phyloP scores from a whole-genome alignment of 2,888 invertebrate genomes.

The Meliscaeva auricollis region DNA sequence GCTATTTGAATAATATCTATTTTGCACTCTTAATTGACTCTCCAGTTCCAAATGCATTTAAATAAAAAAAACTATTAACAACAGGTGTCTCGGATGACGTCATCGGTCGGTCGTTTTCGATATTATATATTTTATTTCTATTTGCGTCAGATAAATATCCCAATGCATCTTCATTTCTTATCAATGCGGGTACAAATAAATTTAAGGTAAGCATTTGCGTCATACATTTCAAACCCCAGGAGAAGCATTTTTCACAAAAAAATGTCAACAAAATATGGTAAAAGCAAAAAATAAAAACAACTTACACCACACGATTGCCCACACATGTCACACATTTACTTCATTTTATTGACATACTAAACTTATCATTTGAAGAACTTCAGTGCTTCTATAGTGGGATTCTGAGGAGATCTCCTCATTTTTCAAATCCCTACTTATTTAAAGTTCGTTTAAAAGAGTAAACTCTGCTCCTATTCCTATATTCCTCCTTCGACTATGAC shows the following conservation, averaged over 20 bases:
- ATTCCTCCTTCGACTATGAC: background rate
- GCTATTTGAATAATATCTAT: too few species aligned
- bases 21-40: too few species aligned
- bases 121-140: background rate
- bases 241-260: constrained; percentile 3
- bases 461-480: background rate
- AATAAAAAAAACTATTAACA: background rate
- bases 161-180: constrained; percentile 16
- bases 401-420: background rate
- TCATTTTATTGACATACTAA: constrained; percentile 39
- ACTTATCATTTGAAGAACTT: constrained; percentile 51
- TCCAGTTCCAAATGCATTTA: background rate
- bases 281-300: background rate
- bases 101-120: background rate
- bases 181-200: constrained; percentile 1
- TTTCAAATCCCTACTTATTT: constrained; percentile 4
- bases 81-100: background rate
- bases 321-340: constrained; percentile 37
- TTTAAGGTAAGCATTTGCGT: constrained; percentile 20
- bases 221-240: constrained; percentile 21
- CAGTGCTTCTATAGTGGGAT: background rate
- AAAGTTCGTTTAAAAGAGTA: constrained; percentile 38
- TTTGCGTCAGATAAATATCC: constrained; percentile 25
- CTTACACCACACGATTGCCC: constrained; percentile 42
- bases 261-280: constrained; percentile 2